These are phyloP conservation scores for Caenorhabditis briggsae DNA, from an alignment of 1,140 invertebrate species.

Conservation along the genomic window DNA sequence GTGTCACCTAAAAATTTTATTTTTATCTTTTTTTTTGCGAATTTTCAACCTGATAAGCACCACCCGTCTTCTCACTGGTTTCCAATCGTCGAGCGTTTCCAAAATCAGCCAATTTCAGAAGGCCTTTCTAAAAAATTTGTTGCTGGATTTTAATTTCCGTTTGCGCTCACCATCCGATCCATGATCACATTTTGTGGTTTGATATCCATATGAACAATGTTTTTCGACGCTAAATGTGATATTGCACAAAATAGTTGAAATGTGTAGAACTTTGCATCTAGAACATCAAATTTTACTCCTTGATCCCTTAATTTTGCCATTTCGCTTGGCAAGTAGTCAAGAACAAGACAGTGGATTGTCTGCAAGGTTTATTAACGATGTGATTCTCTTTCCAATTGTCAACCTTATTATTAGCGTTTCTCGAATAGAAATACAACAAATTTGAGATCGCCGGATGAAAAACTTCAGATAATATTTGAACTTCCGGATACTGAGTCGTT, in stretches of 20 bases:
- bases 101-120: conserved; percentile 65
- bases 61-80: conserved; percentile 31
- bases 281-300: conserved; percentile 58
- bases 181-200: conserved; percentile 67
- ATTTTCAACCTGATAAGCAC: conserved; percentile 55
- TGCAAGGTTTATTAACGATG: conserved; percentile 2
- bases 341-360: conserved; percentile 63
- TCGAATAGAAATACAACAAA: conserved; percentile 54
- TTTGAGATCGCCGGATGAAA: conserved; percentile 48
- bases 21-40: neutral
- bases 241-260: conserved; percentile 59
- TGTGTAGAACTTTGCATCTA: conserved; percentile 61
- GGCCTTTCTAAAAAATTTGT: conserved; percentile 3
- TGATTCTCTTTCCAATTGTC: neutral
- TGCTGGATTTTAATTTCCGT: neutral
- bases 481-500: conserved; percentile 49
- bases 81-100: conserved; percentile 61
- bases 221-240: conserved; percentile 46
- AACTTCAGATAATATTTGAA: neutral
- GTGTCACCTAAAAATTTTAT: conserved; percentile 50
- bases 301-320: conserved; percentile 60
- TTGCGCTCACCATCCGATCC: conserved; percentile 27
- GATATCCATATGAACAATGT: conserved; percentile 62
- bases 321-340: conserved; percentile 63
- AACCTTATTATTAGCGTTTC: conserved; percentile 56